phyloP scores from a whole-genome alignment of 2,797 vertebrate species.

The Nothura maculosa region DNA sequence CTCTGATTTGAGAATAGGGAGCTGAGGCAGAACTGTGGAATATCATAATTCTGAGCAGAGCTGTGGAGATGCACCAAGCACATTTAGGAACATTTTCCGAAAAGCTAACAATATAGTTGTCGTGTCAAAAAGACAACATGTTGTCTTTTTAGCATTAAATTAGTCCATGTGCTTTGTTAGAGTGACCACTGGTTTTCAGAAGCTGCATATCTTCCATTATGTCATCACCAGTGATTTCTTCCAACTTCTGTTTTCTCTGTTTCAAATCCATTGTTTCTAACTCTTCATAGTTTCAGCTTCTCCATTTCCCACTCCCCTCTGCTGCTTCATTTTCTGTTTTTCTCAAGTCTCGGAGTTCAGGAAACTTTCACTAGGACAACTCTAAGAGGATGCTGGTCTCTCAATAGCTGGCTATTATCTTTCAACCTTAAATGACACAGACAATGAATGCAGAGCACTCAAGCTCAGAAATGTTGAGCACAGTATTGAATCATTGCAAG shows the following conservation, averaged over 20 bases:
- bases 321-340: background rate
- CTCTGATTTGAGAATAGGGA: conserved; percentile 17
- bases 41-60: background rate
- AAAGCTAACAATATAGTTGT: background rate
- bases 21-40: conserved; percentile 24
- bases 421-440: background rate
- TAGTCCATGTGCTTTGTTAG: background rate
- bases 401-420: conserved; percentile 6
- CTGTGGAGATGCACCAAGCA: background rate
- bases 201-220: background rate
- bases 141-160: background rate
- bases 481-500: conserved; percentile 33
- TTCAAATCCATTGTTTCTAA: background rate
- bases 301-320: background rate
- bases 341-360: background rate
- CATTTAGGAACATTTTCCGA: background rate
- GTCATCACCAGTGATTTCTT: background rate
- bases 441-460: background rate
- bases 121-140: too few relatives aligned
- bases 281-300: background rate
- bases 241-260: background rate
- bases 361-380: conserved; percentile 36
- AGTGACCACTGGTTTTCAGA: background rate
- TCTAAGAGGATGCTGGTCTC: background rate
- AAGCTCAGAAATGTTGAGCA: background rate